phyloP scores from a whole-genome alignment of 2,888 invertebrate species.

The Girardia tigrina region DNA sequence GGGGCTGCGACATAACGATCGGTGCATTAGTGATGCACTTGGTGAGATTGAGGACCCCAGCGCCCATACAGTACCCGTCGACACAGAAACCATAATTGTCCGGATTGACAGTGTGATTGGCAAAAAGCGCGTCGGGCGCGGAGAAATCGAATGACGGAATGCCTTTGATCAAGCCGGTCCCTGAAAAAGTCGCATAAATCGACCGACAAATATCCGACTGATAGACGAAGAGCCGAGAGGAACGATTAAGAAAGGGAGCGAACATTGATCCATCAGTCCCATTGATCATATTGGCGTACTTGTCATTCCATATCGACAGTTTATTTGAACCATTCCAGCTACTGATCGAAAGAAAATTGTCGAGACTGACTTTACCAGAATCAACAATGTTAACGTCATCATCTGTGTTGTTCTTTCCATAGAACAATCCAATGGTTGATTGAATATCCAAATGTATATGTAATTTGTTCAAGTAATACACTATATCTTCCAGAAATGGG shows the following conservation, averaged over 20 bases:
- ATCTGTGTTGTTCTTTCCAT: constrained; percentile 11
- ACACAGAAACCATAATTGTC: constrained; percentile 41
- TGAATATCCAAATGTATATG: not conserved
- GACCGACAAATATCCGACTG: constrained; percentile 41
- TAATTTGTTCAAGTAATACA: not conserved
- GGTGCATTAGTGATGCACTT: constrained; percentile 39
- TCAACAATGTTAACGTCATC: not conserved
- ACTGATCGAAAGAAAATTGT: not conserved
- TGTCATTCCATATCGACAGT: constrained; percentile 39
- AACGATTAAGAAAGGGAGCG: constrained; percentile 39
- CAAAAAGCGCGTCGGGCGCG: constrained; percentile 39
- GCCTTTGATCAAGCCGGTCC: not conserved
- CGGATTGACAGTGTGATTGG: constrained; percentile 38
- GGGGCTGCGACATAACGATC: constrained; percentile 43
- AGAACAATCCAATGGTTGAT: not conserved
- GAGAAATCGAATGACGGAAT: constrained; percentile 37
- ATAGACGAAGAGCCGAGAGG: constrained; percentile 40
- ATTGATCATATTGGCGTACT: constrained; percentile 41
- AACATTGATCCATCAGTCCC: constrained; percentile 41
- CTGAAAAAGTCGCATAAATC: constrained; percentile 31
- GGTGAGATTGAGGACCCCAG: constrained; percentile 43
- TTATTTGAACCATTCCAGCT: constrained; percentile 23
- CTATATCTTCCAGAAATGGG: not conserved
- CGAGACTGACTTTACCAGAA: not conserved
- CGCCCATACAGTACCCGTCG: constrained; percentile 40